These are phyloP conservation scores for Bos taurus DNA, from an alignment of 2,113 vertebrate species.

Conservation along the genomic window DNA sequence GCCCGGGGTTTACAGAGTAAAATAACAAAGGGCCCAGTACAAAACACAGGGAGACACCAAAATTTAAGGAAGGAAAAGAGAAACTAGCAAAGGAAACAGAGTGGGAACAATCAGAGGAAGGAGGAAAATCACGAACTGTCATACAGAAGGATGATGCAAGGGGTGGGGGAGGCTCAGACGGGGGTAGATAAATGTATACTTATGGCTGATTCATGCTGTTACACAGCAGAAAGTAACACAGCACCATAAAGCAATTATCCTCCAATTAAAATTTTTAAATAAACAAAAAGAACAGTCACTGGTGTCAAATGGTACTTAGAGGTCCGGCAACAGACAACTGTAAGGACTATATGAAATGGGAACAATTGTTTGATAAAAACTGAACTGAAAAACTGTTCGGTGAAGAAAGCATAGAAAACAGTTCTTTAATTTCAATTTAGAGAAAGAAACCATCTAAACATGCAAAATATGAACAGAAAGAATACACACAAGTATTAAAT, in stretches of 20 bases:
- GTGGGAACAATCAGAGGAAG: neutral
- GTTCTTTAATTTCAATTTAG: conserved; percentile 1
- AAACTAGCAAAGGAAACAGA: neutral
- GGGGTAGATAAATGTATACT: neutral
- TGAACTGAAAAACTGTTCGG: neutral
- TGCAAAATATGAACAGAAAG: neutral
- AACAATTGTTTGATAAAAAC: neutral
- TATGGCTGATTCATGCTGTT: neutral
- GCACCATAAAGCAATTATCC: neutral
- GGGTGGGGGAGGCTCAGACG: neutral
- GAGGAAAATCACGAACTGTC: neutral
- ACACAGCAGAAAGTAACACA: neutral
- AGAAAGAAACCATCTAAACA: neutral
- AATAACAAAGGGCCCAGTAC: neutral
- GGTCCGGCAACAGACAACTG: neutral
- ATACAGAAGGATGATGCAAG: neutral
- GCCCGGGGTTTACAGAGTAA: neutral
- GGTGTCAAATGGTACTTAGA: neutral
- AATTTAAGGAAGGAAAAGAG: neutral
- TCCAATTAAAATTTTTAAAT: neutral
- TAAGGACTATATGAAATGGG: neutral
- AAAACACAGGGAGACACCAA: neutral
- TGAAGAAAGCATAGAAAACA: neutral
- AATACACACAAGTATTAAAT: neutral
- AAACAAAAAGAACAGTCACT: neutral